A percentile compares a stretch with the other conserved stretches of the same genome.
Conservation (phyloP, 2,113 vertebrate genomes). For the Hippopotamus amphibius region DNA sequence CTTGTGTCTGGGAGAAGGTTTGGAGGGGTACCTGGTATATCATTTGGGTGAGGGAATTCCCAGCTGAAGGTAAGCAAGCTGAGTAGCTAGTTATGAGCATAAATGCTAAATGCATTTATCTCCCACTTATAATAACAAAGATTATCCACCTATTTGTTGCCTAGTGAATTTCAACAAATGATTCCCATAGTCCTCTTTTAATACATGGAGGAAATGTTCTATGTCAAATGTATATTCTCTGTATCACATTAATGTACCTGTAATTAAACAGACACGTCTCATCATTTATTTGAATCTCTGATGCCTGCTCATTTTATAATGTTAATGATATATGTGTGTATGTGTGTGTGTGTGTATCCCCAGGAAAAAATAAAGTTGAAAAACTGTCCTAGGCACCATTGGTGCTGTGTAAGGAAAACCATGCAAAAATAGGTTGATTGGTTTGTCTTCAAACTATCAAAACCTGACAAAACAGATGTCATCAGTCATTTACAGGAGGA, state of each 20-base stretch:
- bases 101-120: background rate
- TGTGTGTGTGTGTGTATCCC: background rate
- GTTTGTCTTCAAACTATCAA: background rate
- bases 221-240: background rate
- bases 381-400: background rate
- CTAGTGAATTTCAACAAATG: conserved; percentile 13
- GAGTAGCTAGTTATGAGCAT: background rate
- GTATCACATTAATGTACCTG: background rate
- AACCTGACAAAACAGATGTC: background rate
- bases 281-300: background rate
- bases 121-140: background rate
- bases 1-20: background rate
- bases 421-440: background rate
- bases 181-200: conserved; percentile 38
- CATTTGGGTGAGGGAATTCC: background rate
- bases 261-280: background rate
- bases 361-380: background rate
- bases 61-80: background rate
- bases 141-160: background rate
- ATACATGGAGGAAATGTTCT: background rate
- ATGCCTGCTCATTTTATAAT: background rate
- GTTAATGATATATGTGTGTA: background rate
- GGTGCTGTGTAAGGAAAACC: background rate
- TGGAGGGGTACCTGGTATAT: background rate
- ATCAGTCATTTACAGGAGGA: background rate